Base-by-base conservation (phyloP, 2,888 invertebrate species). In the Papilio demoleus region DNA sequence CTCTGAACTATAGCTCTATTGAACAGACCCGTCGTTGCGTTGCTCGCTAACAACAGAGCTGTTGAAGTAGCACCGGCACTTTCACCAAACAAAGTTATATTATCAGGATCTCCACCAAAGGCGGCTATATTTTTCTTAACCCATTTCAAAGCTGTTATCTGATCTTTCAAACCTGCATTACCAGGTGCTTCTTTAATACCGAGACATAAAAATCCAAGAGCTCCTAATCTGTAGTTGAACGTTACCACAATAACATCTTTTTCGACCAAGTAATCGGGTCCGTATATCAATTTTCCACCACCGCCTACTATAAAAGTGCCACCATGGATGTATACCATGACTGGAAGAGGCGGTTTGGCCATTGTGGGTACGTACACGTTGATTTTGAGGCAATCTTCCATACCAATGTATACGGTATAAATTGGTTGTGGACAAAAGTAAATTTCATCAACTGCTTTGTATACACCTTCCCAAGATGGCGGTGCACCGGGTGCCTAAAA, bases 101-200 rank as follows among this genome's bases (percentile, higher is more conserved):
- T 88, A 40, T 92, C 85, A 9, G 88, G 86, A 72, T 92, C 88
- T 8, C 92, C 92, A n/a, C 90, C 90, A 69, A 92, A 92, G 0
- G 86, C 84, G 22, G 82, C 87, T 19, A 92, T 89, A 73, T 92
- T 92, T 70, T 83, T 86, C 75, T 88, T 86, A 0, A 92, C 81
- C 92, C 92, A 92, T 72, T 79, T 85, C n/a, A 92, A 75, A 11
- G 92, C 92, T 56, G 90, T 87, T 45, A 91, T 78, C 72, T 92
- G 92, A 64, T 92, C 92, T 78, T 88, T 90, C 1, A 92, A 73
- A 0, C 88, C 92, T 50, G 88, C 89, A 61, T 92, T 92, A 2
- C 92, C 92, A 4, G 92, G 91, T 0, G 87, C 92, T 70, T 89
- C 90, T 75, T 89, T 82, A 2, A 84, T 90, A 3, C 87, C 86